Conservation (phyloP, 2,888 invertebrate species). For the Drosophila prostipennis region DNA sequence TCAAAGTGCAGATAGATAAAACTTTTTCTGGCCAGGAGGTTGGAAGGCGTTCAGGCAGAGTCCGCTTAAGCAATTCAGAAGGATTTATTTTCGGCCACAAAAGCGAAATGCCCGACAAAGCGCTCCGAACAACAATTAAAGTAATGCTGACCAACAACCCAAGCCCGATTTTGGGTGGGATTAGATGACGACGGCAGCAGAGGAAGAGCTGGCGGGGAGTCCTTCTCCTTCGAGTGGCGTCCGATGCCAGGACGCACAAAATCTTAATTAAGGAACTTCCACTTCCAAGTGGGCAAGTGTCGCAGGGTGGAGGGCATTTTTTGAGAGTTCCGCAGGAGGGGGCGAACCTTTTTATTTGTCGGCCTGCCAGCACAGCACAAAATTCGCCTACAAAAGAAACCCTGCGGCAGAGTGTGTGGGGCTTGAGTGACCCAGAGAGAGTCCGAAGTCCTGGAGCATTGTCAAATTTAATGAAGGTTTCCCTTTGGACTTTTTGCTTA, state of each 20-base stretch:
- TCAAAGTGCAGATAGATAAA: slow-evolving; percentile 24
- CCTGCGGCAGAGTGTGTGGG: slow-evolving; percentile 5
- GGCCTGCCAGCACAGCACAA: slow-evolving; percentile 61
- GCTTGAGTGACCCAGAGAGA: slow-evolving; percentile 33
- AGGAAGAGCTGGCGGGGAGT: slow-evolving; percentile 11
- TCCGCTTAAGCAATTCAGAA: slow-evolving; percentile 74
- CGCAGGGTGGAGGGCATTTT: slow-evolving; percentile 33
- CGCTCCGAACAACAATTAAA: slow-evolving; percentile 75
- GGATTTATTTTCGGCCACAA: slow-evolving; percentile 75
- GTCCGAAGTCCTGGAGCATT: slow-evolving; percentile 47
- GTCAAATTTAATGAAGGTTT: slow-evolving; percentile 82
- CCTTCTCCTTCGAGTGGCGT: slow-evolving; percentile 42
- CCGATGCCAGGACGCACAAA: slow-evolving; percentile 65
- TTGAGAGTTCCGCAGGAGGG: slow-evolving; percentile 24
- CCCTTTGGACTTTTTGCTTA: slow-evolving; percentile 50
- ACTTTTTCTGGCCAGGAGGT: slow-evolving; percentile 1
- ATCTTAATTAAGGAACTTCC: slow-evolving; percentile 81
- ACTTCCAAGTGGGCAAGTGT: slow-evolving; percentile 73
- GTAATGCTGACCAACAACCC: slow-evolving; percentile 74
- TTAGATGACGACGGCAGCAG: slow-evolving; percentile 35
- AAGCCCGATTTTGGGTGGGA: slow-evolving; percentile 54
- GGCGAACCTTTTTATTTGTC: slow-evolving; percentile 38
- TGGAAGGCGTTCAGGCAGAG: slow-evolving; percentile 71
- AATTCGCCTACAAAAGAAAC: slow-evolving; percentile 63
- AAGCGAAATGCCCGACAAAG: slow-evolving; percentile 70